These are phyloP conservation scores for Drosophila dunni DNA, from an alignment of 1,140 invertebrate genomes.

Conservation along the genomic window DNA sequence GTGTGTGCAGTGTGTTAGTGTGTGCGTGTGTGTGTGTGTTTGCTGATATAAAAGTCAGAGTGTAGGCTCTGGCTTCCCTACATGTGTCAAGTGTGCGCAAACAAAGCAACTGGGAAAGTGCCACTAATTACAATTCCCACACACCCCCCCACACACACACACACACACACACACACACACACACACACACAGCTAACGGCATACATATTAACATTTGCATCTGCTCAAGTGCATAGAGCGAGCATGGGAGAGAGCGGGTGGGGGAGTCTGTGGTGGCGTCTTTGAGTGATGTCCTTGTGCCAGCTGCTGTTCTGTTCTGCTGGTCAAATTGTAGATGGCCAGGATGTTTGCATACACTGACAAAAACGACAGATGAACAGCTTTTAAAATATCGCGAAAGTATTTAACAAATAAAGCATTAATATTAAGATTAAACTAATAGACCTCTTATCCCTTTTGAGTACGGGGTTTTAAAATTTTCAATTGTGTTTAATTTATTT, in stretches of 20 bases:
- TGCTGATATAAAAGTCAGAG: conserved; percentile 26
- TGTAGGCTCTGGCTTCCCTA: conserved; percentile 7
- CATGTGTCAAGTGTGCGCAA: conserved; percentile 71
- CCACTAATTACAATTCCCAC: conserved; percentile 81
- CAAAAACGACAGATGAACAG: no score
- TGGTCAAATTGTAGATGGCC: conserved; percentile 15
- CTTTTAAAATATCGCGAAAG: no score
- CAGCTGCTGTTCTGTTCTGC: conserved; percentile 9
- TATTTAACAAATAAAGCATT: no score
- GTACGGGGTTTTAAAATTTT: no score
- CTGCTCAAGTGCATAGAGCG: conserved; percentile 30
- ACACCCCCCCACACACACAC: conserved; percentile 22
- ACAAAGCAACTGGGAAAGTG: conserved; percentile 79
- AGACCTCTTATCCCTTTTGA: no score
- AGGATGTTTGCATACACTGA: conserved; percentile 36
- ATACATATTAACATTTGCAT: conserved; percentile 48
- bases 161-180: conserved; percentile 2
- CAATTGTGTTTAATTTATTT: no score
- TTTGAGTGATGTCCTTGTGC: conserved; percentile 11
- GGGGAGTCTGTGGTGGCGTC: background rate
- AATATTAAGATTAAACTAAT: no score
- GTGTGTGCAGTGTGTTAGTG: background rate
- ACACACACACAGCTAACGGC: conserved; percentile 1
- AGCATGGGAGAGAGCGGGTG: background rate
- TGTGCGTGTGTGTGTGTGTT: conserved; percentile 2